These are phyloP conservation scores for Thryonomys swinderianus DNA, from an alignment of 2,113 vertebrate species.

Conservation along the genomic window DNA sequence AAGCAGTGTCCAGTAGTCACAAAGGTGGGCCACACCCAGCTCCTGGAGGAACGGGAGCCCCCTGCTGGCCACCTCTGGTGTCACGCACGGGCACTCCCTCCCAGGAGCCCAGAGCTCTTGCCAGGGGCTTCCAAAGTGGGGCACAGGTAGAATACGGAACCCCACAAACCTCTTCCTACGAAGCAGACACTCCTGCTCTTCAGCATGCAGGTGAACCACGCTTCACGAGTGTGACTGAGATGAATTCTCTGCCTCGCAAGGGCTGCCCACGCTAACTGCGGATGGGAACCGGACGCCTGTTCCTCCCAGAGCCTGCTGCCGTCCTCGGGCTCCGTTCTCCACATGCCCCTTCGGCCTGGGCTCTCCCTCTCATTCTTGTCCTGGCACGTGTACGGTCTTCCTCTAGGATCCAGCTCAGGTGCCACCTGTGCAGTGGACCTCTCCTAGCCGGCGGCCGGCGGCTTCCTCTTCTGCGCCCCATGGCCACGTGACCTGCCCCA, in stretches of 20 bases:
- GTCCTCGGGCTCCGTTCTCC: neutral
- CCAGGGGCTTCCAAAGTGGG: neutral
- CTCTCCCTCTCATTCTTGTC: neutral
- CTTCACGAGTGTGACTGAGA: neutral
- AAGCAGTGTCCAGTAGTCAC: neutral
- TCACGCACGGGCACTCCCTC: neutral
- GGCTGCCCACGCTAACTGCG: too few species aligned
- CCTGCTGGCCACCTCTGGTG: too few species aligned
- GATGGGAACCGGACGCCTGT: neutral
- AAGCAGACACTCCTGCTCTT: neutral
- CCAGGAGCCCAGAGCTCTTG: neutral
- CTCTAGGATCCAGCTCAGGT: neutral
- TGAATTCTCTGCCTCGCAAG: neutral
- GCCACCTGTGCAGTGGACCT: neutral
- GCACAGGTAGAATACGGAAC: neutral
- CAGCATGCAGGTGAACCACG: neutral
- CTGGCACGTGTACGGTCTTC: neutral
- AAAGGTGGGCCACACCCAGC: too few species aligned
- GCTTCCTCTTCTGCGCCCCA: fast-evolving
- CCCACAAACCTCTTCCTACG: neutral
- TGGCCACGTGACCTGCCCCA: neutral
- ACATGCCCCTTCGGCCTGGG: neutral
- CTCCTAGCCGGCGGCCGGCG: too few species aligned
- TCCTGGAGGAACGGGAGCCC: neutral
- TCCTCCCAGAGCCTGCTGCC: neutral